Evolutionary conservation across 2,113 vertebrate genomes (phyloP).

Genomic region (Zosterops pallidus): DNA sequence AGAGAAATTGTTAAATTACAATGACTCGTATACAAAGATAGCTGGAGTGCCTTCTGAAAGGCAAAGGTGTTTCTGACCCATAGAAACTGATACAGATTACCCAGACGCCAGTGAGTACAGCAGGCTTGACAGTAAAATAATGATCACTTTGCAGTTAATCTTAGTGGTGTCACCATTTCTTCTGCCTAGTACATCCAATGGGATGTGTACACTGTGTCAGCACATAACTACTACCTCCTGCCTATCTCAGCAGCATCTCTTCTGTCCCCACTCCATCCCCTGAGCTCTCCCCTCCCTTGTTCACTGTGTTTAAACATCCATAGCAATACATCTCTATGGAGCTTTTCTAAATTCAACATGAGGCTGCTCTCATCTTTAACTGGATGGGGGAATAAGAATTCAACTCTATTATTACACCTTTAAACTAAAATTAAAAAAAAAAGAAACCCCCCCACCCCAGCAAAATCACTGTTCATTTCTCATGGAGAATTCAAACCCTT

Average conservation of each 20-base stretch:
- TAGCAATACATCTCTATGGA: neutral
- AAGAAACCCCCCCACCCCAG: neutral
- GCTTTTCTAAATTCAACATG: neutral
- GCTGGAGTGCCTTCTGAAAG: constrained; percentile 1
- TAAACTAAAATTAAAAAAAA: neutral
- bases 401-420: constrained; percentile 25
- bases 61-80: constrained; percentile 2
- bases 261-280: neutral
- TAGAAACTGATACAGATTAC: constrained; percentile 12
- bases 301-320: neutral
- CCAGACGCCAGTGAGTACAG: neutral
- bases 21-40: constrained; percentile 15
- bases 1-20: constrained; percentile 14
- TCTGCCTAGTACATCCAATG: constrained; percentile 38
- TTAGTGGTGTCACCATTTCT: neutral
- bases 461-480: constrained; percentile 33
- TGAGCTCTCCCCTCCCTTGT: neutral
- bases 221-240: neutral
- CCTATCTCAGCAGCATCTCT: neutral
- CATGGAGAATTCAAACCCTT: constrained; percentile 63
- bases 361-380: neutral
- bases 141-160: neutral
- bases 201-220: constrained; percentile 16
- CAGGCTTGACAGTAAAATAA: neutral
- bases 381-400: neutral